Evolutionary conservation across 2,888 invertebrate species (phyloP).

Genomic region (Esperia sulphurella): DNA sequence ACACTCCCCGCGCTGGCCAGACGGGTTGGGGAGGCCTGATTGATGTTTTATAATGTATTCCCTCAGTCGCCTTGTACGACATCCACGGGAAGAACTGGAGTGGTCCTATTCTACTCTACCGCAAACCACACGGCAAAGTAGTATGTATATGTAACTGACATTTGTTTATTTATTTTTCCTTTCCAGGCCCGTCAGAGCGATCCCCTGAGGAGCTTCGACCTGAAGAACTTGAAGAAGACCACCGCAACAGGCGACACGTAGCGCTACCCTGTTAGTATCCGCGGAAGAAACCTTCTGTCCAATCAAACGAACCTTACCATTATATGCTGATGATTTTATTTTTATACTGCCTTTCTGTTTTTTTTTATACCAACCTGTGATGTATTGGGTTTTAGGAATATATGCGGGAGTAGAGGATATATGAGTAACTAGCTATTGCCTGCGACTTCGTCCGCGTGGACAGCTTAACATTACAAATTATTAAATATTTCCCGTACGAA

Average conservation of each 20-base stretch:
- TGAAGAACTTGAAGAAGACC: conserved; percentile 72
- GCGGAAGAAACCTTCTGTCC: conserved; percentile 5
- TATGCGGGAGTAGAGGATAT: background rate
- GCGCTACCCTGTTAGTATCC: conserved; percentile 51
- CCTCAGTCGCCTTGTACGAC: too few relatives aligned
- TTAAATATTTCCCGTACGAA: too few relatives aligned
- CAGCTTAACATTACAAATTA: too few relatives aligned
- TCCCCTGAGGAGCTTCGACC: conserved; percentile 83
- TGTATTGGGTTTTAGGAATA: background rate
- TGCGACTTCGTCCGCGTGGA: too few relatives aligned
- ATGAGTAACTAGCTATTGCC: too few relatives aligned
- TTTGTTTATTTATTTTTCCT: conserved; percentile 7
- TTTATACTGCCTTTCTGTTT: conserved; percentile 1
- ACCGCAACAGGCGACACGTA: conserved; percentile 42
- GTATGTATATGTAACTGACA: too few relatives aligned
- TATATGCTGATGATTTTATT: background rate
- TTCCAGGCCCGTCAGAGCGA: conserved; percentile 82
- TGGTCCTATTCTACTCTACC: too few relatives aligned
- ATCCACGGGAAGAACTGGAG: too few relatives aligned
- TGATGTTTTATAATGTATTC: too few relatives aligned
- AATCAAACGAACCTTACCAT: background rate
- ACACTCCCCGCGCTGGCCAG: too few relatives aligned
- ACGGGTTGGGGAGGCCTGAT: too few relatives aligned
- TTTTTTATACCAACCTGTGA: conserved; percentile 4
- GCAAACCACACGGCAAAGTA: too few relatives aligned